Conservation (phyloP, 2,113 vertebrate genomes). For the Micronycteris hirsuta region DNA sequence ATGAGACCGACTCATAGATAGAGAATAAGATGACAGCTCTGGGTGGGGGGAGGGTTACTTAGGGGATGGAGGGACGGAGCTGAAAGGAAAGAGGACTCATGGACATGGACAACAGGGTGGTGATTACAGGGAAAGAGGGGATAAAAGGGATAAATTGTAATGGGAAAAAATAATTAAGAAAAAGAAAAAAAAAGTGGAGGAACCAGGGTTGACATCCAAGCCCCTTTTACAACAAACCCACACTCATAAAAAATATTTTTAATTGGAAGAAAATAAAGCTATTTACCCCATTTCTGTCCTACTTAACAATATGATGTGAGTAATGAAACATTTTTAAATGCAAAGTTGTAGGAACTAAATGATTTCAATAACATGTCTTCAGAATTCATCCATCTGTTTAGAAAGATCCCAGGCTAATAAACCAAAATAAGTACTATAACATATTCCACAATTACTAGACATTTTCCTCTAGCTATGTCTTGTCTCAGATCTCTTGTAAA, state of each 20-base stretch:
- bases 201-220: too few relatives aligned
- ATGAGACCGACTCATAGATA: too few relatives aligned
- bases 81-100: too few relatives aligned
- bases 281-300: background rate
- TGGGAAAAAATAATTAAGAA: too few relatives aligned
- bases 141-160: too few relatives aligned
- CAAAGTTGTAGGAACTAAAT: background rate
- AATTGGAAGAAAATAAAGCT: background rate
- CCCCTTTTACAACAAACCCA: too few relatives aligned
- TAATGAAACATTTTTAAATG: background rate
- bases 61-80: too few relatives aligned
- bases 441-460: background rate
- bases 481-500: background rate
- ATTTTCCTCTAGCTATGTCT: background rate
- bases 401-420: background rate
- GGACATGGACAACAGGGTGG: too few relatives aligned
- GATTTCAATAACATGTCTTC: background rate
- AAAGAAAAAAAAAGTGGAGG: too few relatives aligned
- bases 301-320: background rate
- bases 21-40: too few relatives aligned
- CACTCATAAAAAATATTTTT: background rate
- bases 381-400: background rate
- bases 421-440: background rate
- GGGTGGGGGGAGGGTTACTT: too few relatives aligned
- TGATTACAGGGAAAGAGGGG: too few relatives aligned